Evolutionary conservation across 2,113 vertebrate species (phyloP), one percentile per base, ranked within the genome.

Genomic region (Brachirus orientalis): DNA sequence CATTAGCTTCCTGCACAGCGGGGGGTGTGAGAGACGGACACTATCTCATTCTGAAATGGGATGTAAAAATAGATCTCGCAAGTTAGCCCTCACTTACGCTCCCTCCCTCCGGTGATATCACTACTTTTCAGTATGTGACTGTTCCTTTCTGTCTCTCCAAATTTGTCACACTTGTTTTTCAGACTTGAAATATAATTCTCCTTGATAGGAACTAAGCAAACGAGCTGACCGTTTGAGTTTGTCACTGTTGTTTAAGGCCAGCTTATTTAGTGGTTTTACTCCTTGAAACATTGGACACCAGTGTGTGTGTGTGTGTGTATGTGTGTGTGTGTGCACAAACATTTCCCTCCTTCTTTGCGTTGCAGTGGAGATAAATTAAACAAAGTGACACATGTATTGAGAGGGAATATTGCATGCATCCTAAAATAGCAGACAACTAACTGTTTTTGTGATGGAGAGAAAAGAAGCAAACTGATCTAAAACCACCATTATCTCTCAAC

Each of bases 41-140:
- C 76, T 83, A 86, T 91, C 87, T 90, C 86, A 89, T 92, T 85
- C 86, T 88, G 74, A 91, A 90, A 90, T 92, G 86, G 86, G 82
- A 91, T 86, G 83, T 88, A 89, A 88, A 90, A 89, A 91, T 89
- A 91, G 85, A 91, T 73, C 83, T 88, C 16, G 52, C 79, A 65
- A 80, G 77, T 86, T 84, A 72, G 64, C 79, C 70, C 76, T 61
- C 71, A 45, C 68, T 62, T 20, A n/a, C 20, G 7, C 69, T 44
- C 59, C 62, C 69, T 33, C 63, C 56, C 55, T 50, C 68, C 58
- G 46, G 51, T 37, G 70, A 78, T 79, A 82, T 72, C 40, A 12
- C 69, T 63, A 38, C 57, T 60, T 65, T 59, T 61, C 70, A 40
- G 56, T 13, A 54, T 59, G 19, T 20, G 55, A 58, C 43, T 28